Evolutionary conservation across 2,797 vertebrate genomes (phyloP), one percentile per base, ranked within the genome.

Genomic region (Mormyrops boulengeri): DNA sequence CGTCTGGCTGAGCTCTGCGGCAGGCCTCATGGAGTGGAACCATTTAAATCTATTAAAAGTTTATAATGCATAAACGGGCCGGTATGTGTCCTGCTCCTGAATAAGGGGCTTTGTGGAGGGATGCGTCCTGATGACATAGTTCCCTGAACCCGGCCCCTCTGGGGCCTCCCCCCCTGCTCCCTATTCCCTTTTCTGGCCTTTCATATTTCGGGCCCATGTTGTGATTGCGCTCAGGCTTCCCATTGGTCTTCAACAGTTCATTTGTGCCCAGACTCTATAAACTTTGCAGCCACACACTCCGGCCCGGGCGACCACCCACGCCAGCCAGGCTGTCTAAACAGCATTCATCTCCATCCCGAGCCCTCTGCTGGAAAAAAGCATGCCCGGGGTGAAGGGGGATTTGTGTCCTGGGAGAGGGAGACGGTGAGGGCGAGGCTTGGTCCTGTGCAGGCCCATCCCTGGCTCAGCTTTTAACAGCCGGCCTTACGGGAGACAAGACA

Each of bases 151-250:
- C 88, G 38, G 92, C 93, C 92, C 93, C 91, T 8, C 88, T 19
- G 90, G 93, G 93, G 92, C 91, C 77, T 90, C 12, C 80, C 30
- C 85, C 47, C 88, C 89, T 87, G 55, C 88, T 85, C 69, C n/a
- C 86, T 90, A 85, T 90, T 88, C 89, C 91, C 89, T 89, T 57
- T 84, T 89, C 87, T 44, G 90, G 91, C 88, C 93, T 93, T 93
- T 92, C 92, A 94, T 94, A 92, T 94, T 92, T 44, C 94, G 93
- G 91, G 93, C 93, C 93, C 92, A 93, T 97, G 97, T 97, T 97
- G 97, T 98, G 97, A 97, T 98, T 99, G 97, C 97, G 97, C 94
- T 97, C 96, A 97, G 96, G 94, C 96, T 97, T 97, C 97, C 97
- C 94, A 96, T 95, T 92, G 96, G 96, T 96, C 97, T 97, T 97